phyloP scores from a whole-genome alignment of 2,797 vertebrate species.

The Anniella stebbinsi region DNA sequence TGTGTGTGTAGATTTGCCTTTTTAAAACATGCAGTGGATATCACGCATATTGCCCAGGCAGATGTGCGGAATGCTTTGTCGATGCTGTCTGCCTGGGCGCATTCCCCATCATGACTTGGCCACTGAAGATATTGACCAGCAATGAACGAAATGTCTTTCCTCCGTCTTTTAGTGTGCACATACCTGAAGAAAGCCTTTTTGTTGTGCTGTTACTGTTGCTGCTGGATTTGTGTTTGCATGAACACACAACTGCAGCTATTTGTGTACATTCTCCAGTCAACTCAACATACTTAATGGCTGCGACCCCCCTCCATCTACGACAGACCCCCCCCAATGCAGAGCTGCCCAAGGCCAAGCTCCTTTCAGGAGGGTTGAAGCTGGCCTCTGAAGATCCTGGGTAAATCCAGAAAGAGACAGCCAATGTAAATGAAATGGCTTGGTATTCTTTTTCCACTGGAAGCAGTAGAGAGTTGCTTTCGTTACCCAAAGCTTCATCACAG shows the following conservation, averaged over 20 bases:
- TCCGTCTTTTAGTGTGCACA: too few relatives aligned
- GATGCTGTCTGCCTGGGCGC: neutral
- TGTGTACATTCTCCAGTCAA: too few relatives aligned
- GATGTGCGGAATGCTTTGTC: neutral
- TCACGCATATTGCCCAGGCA: neutral
- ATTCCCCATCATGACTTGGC: neutral
- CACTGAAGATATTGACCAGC: neutral
- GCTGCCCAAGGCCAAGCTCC: neutral
- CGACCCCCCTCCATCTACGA: too few relatives aligned
- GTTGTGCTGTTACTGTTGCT: neutral
- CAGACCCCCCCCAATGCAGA: neutral
- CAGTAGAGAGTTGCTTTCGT: neutral
- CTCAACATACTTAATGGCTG: neutral
- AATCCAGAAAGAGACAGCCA: neutral
- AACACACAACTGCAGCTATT: neutral
- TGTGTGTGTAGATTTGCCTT: neutral
- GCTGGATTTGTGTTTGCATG: too few relatives aligned
- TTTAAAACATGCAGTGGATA: neutral
- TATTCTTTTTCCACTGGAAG: too few relatives aligned
- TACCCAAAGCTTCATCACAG: neutral
- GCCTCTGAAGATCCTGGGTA: neutral
- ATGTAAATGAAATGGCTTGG: neutral
- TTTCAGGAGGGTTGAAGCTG: neutral
- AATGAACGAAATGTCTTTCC: neutral
- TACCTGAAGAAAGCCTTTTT: too few relatives aligned